Evolutionary conservation across 2,888 invertebrate species (phyloP), one percentile per base, ranked within the genome.

Genomic region (Leucania comma): DNA sequence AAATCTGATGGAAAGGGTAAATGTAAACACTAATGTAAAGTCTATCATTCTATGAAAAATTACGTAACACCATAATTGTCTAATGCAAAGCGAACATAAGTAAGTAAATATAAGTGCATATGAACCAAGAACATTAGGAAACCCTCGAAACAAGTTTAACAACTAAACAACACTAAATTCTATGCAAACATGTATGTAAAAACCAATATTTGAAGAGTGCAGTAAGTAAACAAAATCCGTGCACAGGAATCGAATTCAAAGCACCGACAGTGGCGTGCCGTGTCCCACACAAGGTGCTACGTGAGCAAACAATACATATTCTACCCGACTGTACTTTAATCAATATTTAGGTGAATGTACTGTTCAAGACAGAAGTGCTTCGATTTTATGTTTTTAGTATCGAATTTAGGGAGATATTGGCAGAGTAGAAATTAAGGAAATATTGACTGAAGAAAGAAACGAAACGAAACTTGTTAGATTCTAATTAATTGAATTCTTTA

Each of bases 321-420:
- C 50, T 58, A 53, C 29, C 14, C 38, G 60, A 57, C 54, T 59
- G 56, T 57, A 60, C 29, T 72, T 71, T 68, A 66, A 70, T 72
- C 72, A 85, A 84, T 82, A 80, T 85, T 83, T 74, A 65, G 57
- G 38, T 56, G 56, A 68, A 56, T 66, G 78, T 83, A 85, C 75
- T 56, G 54, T 58, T 62, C 24, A 6, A 10, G 6, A 58, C 66
- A 78, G 32, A 80, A 76, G 56, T 73, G 42, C 17, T 81, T 58
- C 0, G 2, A 38, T 54, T 48, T 71, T 24, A 24, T 6, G 10
- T 3, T 24, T 38, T n/a, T 14, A 2, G 1, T 42, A 76, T 35
- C 22, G 32, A 1, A 26, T 22, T 35, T 26, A 22, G 0, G 17
- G 14, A 38, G 14, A 38, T 38, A 38, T 38, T 38, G 38, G 20